Base-by-base conservation (phyloP, 2,113 vertebrate species). In the Pseudorhombus dupliciocellatus region DNA sequence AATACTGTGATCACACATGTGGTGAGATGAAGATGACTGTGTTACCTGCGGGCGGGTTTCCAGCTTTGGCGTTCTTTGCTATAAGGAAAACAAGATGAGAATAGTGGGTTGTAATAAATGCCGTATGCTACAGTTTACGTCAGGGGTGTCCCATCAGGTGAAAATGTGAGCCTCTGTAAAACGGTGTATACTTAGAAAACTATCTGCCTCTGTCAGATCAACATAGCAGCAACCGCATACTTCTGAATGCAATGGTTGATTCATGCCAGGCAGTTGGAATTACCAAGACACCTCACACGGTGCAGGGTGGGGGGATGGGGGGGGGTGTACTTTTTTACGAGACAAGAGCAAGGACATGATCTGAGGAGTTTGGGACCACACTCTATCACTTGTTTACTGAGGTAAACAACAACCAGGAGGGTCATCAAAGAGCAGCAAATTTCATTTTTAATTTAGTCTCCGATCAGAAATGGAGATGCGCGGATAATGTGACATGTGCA, bases 141-240 rank as follows among this genome's bases (percentile, higher is more conserved):
- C 48, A 65, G 75, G 52, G 79, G 30, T 46, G 60, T 73, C 52
- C 24, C 44, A 62, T 46, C 25, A 28, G 7, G 52, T 50, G 73
- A 83, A 71, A 42, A 80, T 62, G 54, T 50, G 65, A 84, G 72
- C 34, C 63, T 40, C 26, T 46, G 25, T 31, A 66, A 70, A 79
- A 71, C 1, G 7, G 31, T 8, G 44, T 83, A 74, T 83, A 79
- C 59, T 83, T 87, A 66, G 85, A 90, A 86, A 87, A 81, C 71
- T 70, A 90, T 87, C 84, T 85, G 83, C 62, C 55, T 70, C 81
- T 59, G 80, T 74, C 81, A 72, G 71, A 78, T 84, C 79, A 79
- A 58, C 70, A 67, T 66, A 64, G 77, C 50, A 73, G 51, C 60
- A 5, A 53, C 34, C 3, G 51, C 56, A 64, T 83, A 60, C 67